Conservation (phyloP, 1,140 invertebrate genomes). For the Nephila pilipes region DNA sequence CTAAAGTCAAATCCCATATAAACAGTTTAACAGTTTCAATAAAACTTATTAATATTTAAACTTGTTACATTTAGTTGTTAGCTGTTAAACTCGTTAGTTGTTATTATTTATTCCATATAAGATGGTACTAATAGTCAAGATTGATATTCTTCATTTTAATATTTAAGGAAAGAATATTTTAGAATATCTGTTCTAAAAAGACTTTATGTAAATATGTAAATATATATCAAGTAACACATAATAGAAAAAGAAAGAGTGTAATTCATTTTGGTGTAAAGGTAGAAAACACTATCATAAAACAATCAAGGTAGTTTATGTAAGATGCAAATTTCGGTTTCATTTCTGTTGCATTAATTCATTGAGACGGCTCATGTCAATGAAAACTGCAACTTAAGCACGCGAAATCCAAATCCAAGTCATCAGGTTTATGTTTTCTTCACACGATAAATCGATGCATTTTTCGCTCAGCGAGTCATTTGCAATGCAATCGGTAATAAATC, state of each 20-base stretch:
- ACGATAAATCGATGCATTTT: slow-evolving; percentile 16
- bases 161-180: too few species aligned
- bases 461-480: neutral
- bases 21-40: too few species aligned
- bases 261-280: neutral
- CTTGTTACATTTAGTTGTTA: too few species aligned
- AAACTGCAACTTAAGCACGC: slow-evolving; percentile 23
- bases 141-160: too few species aligned
- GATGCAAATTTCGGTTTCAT: neutral
- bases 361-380: slow-evolving; percentile 21
- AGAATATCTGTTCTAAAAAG: too few species aligned
- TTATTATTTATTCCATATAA: too few species aligned
- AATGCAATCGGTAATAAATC: neutral
- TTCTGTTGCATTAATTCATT: neutral
- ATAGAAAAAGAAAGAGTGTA: neutral
- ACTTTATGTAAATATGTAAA: neutral
- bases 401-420: neutral
- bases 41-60: too few species aligned
- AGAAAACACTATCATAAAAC: neutral
- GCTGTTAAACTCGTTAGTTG: too few species aligned
- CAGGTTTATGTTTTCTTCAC: slow-evolving; percentile 22
- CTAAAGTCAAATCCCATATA: too few species aligned
- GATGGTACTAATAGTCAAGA: too few species aligned
- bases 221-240: neutral
- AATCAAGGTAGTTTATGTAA: neutral